Conservation (phyloP, 2,888 invertebrate genomes). For the Brachyptera putata region DNA sequence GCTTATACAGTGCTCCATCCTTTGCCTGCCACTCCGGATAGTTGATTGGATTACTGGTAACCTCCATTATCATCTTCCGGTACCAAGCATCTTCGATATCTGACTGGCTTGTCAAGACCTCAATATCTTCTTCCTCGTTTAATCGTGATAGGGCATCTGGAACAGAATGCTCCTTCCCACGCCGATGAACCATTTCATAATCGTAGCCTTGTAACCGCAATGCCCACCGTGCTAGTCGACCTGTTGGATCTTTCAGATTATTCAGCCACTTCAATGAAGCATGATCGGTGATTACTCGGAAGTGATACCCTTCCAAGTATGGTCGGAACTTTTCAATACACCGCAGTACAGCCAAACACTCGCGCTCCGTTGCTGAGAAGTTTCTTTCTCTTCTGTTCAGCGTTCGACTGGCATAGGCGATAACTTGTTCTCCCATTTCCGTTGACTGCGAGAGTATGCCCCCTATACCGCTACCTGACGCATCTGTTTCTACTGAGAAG, state of each 20-base stretch:
- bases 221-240: conserved; percentile 35
- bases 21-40: not conserved
- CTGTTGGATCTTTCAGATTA: conserved; percentile 33
- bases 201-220: conserved; percentile 32
- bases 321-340: conserved; percentile 32
- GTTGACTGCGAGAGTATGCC: conserved; percentile 34
- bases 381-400: conserved; percentile 32
- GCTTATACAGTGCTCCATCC: not conserved
- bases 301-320: conserved; percentile 36
- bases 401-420: conserved; percentile 35
- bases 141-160: conserved; percentile 36
- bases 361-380: conserved; percentile 34
- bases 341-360: conserved; percentile 36
- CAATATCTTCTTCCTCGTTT: not conserved
- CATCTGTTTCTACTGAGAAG: conserved; percentile 33
- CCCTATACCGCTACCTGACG: conserved; percentile 29
- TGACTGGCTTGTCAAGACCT: no score
- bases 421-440: conserved; percentile 32
- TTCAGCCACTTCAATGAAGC: conserved; percentile 34
- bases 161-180: conserved; percentile 35
- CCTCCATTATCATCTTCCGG: not conserved
- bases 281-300: conserved; percentile 37
- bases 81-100: conserved; percentile 14
- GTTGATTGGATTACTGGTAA: not conserved
- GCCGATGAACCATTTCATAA: conserved; percentile 35